Conservation (phyloP, 1,140 invertebrate genomes). For the Aphelenchoides besseyi region DNA sequence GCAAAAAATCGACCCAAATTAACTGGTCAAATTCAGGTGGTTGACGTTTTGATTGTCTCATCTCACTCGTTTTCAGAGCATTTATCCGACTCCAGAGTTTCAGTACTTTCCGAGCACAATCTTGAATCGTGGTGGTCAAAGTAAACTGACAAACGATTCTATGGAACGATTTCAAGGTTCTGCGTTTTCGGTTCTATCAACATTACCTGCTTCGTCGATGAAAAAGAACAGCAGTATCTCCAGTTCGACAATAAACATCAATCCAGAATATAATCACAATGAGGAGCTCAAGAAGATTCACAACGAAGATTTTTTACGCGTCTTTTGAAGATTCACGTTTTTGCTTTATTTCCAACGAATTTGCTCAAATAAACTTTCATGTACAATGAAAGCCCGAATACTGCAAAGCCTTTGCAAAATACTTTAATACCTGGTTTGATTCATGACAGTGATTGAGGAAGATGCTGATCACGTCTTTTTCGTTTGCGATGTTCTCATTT, state of each 20-base stretch:
- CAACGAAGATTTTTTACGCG: not conserved
- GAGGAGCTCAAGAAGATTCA: not conserved
- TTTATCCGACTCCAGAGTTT: conserved; percentile 27
- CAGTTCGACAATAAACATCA: not conserved
- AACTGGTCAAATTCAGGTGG: not conserved
- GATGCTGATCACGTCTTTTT: no score
- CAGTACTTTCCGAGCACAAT: conserved; percentile 22
- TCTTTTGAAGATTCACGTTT: not conserved
- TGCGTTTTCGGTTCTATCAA: conserved; percentile 4
- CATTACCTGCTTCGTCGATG: not conserved
- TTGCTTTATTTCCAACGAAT: not conserved
- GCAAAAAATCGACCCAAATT: conserved; percentile 1
- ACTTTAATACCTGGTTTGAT: no score
- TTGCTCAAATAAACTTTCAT: conserved; percentile 10
- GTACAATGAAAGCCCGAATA: no score
- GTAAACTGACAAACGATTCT: not conserved
- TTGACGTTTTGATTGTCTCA: not conserved
- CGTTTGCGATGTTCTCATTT: no score
- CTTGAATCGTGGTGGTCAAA: conserved; percentile 22
- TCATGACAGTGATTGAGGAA: no score
- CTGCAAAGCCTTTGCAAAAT: no score
- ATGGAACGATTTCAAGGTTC: conserved; percentile 17
- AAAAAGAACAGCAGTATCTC: not conserved
- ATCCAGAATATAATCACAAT: not conserved
- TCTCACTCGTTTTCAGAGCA: conserved; percentile 4